Percentiles rank a stretch among this genome's conserved stretches.
Evolutionary conservation across 2,888 invertebrate genomes (phyloP).

Genomic region (Cryptops parisi): DNA sequence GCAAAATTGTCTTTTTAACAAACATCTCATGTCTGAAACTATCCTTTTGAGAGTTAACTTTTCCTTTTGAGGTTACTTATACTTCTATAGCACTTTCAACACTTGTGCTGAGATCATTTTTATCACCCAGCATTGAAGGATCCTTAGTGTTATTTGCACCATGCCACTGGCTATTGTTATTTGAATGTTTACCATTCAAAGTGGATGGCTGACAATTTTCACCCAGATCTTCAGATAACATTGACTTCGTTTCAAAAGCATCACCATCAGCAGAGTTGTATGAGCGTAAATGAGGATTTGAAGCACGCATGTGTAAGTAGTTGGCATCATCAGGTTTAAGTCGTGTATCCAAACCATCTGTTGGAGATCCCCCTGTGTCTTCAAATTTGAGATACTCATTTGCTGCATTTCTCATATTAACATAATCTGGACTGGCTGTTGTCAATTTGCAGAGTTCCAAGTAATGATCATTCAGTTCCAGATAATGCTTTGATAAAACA

Average conservation of each 20-base stretch:
- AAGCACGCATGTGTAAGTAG: slow-evolving; percentile 8
- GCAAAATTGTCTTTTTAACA: no score
- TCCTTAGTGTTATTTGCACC: no score
- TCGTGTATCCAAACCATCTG: background rate
- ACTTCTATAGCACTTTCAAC: no score
- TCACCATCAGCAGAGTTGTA: background rate
- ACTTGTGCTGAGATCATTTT: no score
- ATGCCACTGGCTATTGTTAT: no score
- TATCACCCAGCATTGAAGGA: no score
- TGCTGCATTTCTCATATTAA: slow-evolving; percentile 2
- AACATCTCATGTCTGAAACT: no score
- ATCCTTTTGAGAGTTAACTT: no score
- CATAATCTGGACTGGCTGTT: slow-evolving; percentile 9
- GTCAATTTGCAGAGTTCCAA: slow-evolving; percentile 6
- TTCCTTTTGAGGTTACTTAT: no score
- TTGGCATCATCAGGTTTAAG: background rate
- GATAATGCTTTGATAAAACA: slow-evolving; percentile 13
- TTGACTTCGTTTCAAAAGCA: slow-evolving; percentile 2
- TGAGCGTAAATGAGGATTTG: slow-evolving; percentile 3
- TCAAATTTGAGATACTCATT: slow-evolving; percentile 4
- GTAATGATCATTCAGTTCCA: slow-evolving; percentile 13
- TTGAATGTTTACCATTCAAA: no score
- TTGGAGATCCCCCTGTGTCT: background rate
- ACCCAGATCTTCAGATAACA: no score
- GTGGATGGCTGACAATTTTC: no score